These are phyloP conservation scores for Chelonoidis abingdonii DNA, from an alignment of 2,113 vertebrate species.

Conservation along the genomic window DNA sequence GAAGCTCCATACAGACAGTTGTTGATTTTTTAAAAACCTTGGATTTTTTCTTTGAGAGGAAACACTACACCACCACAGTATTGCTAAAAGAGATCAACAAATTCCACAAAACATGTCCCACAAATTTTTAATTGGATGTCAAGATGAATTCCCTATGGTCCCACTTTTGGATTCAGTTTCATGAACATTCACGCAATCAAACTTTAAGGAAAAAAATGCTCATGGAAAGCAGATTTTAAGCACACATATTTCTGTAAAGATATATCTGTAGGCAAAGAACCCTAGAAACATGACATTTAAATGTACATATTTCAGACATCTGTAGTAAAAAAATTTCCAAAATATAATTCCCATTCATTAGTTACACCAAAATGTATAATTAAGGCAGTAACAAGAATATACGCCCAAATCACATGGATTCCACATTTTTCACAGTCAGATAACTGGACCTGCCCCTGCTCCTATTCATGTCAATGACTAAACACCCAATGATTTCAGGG, in stretches of 20 bases:
- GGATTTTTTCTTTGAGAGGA: not conserved
- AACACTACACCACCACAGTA: not conserved
- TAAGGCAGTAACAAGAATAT: not conserved
- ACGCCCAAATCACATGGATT: not conserved
- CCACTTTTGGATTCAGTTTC: not conserved
- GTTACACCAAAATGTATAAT: not conserved
- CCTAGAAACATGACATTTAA: not conserved
- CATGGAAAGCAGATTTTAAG: not conserved
- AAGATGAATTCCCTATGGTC: not conserved
- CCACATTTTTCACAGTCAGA: not conserved
- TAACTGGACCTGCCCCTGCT: not conserved
- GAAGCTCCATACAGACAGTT: not conserved
- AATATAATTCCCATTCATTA: not conserved
- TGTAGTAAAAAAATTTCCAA: not conserved
- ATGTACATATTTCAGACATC: not conserved
- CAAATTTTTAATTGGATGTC: too few relatives aligned
- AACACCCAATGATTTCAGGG: not conserved
- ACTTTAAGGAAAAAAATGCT: not conserved
- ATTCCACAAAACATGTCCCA: too few relatives aligned
- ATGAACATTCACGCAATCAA: not conserved
- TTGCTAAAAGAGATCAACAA: not conserved
- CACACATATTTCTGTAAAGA: not conserved
- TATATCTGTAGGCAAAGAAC: not conserved
- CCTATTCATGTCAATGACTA: not conserved
- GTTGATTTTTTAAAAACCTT: not conserved